Conservation (phyloP, 1,140 invertebrate genomes). For the Palaemon carinicauda region DNA sequence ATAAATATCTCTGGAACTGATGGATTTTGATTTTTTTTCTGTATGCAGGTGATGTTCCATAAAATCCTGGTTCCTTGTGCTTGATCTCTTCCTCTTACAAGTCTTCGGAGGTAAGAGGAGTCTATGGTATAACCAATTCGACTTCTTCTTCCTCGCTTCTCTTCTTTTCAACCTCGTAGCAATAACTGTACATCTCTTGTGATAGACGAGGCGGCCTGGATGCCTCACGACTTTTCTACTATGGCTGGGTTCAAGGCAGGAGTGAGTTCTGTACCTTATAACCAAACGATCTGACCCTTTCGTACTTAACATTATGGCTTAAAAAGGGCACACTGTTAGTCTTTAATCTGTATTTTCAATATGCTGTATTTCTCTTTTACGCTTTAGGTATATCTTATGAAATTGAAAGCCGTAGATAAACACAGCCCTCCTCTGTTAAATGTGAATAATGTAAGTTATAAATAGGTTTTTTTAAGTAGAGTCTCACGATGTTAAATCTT, state of each 20-base stretch:
- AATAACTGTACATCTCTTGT: slow-evolving; percentile 4
- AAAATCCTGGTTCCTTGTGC: not conserved
- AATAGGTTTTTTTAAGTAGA: no score
- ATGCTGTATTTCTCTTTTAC: no score
- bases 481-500: no score
- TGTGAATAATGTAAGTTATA: no score
- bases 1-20: no score
- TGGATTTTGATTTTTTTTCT: no score
- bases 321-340: not conserved
- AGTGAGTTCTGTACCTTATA: slow-evolving; percentile 39
- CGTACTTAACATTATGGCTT: not conserved
- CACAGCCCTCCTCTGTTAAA: no score
- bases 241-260: slow-evolving; percentile 9
- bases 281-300: not conserved
- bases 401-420: no score
- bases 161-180: slow-evolving; percentile 19
- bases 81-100: not conserved
- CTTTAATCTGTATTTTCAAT: no score
- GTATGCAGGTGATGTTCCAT: no score
- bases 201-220: slow-evolving; percentile 23
- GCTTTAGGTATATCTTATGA: no score
- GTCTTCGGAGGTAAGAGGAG: not conserved
- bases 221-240: slow-evolving; percentile 12
- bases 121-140: no score
- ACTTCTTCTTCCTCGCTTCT: not conserved